Conservation (phyloP, 2,113 vertebrate genomes). For the Phocoena phocoena region DNA sequence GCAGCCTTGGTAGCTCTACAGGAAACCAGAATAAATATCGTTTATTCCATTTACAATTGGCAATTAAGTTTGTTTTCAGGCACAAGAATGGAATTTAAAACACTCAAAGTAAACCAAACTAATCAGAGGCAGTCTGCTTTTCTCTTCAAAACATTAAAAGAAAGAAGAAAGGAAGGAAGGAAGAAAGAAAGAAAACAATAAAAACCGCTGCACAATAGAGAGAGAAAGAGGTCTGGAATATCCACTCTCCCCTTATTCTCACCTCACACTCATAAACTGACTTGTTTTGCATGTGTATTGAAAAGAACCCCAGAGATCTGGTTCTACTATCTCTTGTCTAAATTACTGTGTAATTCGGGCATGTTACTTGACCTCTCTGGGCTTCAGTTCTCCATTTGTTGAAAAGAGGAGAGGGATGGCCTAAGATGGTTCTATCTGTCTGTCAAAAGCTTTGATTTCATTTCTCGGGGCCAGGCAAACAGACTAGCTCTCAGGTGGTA, state of each 20-base stretch:
- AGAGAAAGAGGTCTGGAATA: background rate
- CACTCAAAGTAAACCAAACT: constrained; percentile 52
- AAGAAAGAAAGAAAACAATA: background rate
- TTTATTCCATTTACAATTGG: constrained; percentile 54
- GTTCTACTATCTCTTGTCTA: background rate
- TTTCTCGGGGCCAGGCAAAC: background rate
- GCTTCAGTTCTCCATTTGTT: background rate
- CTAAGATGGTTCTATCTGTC: background rate
- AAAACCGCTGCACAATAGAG: background rate
- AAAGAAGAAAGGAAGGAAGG: background rate
- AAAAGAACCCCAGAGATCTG: background rate
- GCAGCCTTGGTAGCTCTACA: constrained; percentile 37
- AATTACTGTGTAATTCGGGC: background rate
- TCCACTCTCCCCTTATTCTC: background rate
- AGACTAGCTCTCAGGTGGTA: background rate
- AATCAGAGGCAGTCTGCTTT: constrained; percentile 50
- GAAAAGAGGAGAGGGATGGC: background rate
- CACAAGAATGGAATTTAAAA: constrained; percentile 64
- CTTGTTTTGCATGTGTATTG: background rate
- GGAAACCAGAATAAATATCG: constrained; percentile 60
- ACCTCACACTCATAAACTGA: background rate
- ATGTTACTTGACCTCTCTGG: background rate
- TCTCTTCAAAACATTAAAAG: constrained; percentile 24
- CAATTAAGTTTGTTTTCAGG: constrained; percentile 59
- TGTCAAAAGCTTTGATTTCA: background rate